A percentile compares a stretch with the other conserved stretches of the same genome.
These are phyloP conservation scores for Lasioglossum morio DNA, from an alignment of 2,888 invertebrate genomes.

Conservation along the genomic window DNA sequence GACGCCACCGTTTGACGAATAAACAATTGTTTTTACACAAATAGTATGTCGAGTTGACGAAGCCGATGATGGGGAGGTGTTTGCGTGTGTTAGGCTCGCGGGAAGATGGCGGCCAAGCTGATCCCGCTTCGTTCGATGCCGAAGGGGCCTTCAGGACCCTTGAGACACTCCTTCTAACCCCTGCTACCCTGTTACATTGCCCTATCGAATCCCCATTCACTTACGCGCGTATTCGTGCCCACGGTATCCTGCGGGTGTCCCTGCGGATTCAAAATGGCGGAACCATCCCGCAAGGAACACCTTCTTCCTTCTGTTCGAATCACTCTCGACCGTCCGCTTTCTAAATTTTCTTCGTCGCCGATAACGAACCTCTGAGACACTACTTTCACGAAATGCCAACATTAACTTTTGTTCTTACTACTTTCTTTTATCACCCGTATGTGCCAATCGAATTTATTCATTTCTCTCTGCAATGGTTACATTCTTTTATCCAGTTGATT, in stretches of 20 bases:
- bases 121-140: slow-evolving; percentile 44
- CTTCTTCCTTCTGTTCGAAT: not conserved
- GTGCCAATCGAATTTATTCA: not conserved
- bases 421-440: not conserved
- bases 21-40: not conserved
- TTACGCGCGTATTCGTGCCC: slow-evolving; percentile 73
- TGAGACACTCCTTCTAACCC: slow-evolving; percentile 72
- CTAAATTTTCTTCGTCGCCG: not conserved
- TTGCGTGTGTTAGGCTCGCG: slow-evolving; percentile 9
- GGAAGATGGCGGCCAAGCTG: slow-evolving; percentile 39
- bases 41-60: not conserved
- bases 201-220: slow-evolving; percentile 84
- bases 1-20: not conserved
- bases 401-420: not conserved
- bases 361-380: not conserved
- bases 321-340: not conserved
- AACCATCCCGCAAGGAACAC: not conserved
- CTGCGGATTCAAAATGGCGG: slow-evolving; percentile 8
- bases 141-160: slow-evolving; percentile 74
- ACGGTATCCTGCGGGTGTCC: slow-evolving; percentile 37
- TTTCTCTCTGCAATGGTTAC: not conserved
- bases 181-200: slow-evolving; percentile 82
- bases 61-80: not conserved
- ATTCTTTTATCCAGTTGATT: not conserved
- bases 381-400: not conserved